Evolutionary conservation across 2,113 vertebrate genomes (phyloP), one percentile per base, ranked within the genome.

Genomic region (Tichodroma muraria): DNA sequence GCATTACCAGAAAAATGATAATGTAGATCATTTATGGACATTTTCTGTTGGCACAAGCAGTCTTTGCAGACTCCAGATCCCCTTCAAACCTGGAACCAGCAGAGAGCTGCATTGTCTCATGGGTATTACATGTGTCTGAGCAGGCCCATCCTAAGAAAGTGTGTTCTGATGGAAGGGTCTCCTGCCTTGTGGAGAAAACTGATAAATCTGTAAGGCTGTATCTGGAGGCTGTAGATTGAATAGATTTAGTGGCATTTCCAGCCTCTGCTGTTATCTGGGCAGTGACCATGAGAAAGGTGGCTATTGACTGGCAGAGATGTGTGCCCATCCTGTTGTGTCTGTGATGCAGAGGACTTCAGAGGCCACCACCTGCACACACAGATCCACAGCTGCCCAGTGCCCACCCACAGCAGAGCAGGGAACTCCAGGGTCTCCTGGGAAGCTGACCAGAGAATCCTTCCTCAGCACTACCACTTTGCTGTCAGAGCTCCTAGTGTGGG

Each of bases 1-100:
- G 60, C 72, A 88, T 88, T 91, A 91, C 65, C 76, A 91, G 37
- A 44, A 71, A 88, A 91, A 95, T 69, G 61, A 78, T 86, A 76
- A 73, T 85, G 72, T 49, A 86, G 90, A 80, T 90, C 68, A 88
- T 81, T 86, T 76, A 59, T 71, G 94, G 64, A 27, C 54, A 63
- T 59, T 89, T 92, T 73, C 91, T 88, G 75, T 59, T 93, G 94
- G 52, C 71, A 52, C 50, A 50, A 28, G 17, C 63, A 73, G 50
- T 18, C 81, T 89, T 85, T 89, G 66, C 66, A 91, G 71, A 19
- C 44, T 77, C 13, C 75, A 63, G 59, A 65, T 59, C 81, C 40
- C 4, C 68, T 73, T 73, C 73, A 88, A 79, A 91, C 54, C 8
- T 50, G 63, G 50, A 77, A 59, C 35, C 19, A 77, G 78, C 53